Conservation (phyloP, 2,888 invertebrate species). For the Cyclophora albipunctata region DNA sequence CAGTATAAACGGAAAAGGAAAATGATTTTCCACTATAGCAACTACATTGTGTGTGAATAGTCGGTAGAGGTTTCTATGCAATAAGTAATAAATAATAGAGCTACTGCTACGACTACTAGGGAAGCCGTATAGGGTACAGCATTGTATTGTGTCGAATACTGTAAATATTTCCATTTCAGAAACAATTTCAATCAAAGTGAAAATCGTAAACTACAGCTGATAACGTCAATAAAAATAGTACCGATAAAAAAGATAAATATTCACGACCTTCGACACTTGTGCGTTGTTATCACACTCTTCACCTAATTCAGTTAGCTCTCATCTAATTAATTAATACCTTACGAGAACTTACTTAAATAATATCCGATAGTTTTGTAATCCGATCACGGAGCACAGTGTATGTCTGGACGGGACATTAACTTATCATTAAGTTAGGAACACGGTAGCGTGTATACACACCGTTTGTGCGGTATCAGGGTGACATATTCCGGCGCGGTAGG, state of each 20-base stretch:
- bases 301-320: slow-evolving; percentile 24
- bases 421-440: slow-evolving; percentile 48
- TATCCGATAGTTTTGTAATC: slow-evolving; percentile 57
- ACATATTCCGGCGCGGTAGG: slow-evolving; percentile 48
- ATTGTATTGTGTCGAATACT: too few species aligned
- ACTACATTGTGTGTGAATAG: too few species aligned
- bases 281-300: slow-evolving; percentile 29
- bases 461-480: slow-evolving; percentile 51
- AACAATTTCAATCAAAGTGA: too few species aligned
- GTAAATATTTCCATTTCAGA: too few species aligned
- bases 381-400: slow-evolving; percentile 58
- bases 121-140: too few species aligned
- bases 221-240: slow-evolving; percentile 22
- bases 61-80: too few species aligned
- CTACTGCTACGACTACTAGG: too few species aligned
- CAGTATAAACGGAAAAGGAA: too few species aligned
- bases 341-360: slow-evolving; percentile 54
- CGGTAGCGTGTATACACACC: slow-evolving; percentile 48
- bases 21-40: too few species aligned
- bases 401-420: slow-evolving; percentile 49
- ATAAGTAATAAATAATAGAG: too few species aligned
- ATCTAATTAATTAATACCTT: slow-evolving; percentile 43
- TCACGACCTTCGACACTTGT: slow-evolving; percentile 46
- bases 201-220: slow-evolving; percentile 9
- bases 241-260: slow-evolving; percentile 50